These are phyloP conservation scores for Notothenia rossii DNA, from an alignment of 2,113 vertebrate genomes.

Conservation along the genomic window DNA sequence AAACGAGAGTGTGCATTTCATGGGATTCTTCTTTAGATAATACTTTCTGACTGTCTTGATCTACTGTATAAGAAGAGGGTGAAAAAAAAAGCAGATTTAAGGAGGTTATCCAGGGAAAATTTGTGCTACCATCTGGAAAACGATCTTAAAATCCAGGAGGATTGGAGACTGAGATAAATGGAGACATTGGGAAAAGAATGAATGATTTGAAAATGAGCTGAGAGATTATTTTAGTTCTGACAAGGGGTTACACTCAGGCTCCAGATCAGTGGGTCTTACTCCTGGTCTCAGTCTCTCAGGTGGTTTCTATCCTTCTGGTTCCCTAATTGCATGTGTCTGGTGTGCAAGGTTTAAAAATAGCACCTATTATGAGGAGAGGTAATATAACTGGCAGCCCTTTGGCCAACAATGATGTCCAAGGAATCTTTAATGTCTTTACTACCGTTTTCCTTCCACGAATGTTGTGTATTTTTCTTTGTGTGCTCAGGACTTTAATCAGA, in stretches of 20 bases:
- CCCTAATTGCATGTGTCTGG: constrained; percentile 26
- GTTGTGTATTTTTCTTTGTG: background rate
- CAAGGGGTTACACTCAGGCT: background rate
- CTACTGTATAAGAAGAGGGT: background rate
- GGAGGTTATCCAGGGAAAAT: too few species aligned
- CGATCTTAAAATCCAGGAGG: constrained; percentile 11
- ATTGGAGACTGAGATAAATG: background rate
- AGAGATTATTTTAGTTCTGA: constrained; percentile 9
- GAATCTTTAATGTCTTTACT: background rate
- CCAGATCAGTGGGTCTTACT: constrained; percentile 23
- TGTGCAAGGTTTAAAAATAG: constrained; percentile 23
- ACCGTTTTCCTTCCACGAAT: background rate
- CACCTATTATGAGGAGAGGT: background rate
- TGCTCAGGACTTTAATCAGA: constrained; percentile 81
- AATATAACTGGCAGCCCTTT: constrained; percentile 2
- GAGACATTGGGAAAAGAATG: background rate
- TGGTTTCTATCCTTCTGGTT: constrained; percentile 18
- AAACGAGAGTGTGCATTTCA: too few species aligned
- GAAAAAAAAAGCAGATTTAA: constrained; percentile 12
- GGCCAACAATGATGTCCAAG: background rate
- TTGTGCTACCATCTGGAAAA: constrained; percentile 17
- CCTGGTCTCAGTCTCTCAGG: background rate
- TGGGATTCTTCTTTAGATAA: too few species aligned
- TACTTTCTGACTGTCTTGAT: too few species aligned
- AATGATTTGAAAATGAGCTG: constrained; percentile 17